Percentiles rank a stretch among this genome's conserved stretches.
Conservation (phyloP, 2,888 invertebrate species). For the Drosophila percnosoma region DNA sequence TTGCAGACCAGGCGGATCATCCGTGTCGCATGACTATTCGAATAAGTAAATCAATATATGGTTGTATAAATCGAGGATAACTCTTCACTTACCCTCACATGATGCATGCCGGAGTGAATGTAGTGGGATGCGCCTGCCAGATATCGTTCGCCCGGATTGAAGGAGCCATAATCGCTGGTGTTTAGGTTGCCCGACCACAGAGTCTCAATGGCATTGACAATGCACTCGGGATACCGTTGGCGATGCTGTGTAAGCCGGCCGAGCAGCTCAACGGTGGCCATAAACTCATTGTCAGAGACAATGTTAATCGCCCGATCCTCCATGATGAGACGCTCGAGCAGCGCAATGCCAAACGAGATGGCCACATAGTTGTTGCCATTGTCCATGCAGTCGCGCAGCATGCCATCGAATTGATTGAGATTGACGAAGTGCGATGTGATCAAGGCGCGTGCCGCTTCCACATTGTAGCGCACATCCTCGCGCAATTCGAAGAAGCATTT, state of each 20-base stretch:
- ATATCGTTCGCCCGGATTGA: conserved; percentile 88
- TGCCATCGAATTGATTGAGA: conserved; percentile 92
- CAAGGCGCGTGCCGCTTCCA: conserved; percentile 95
- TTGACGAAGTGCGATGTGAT: conserved; percentile 93
- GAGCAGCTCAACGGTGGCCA: conserved; percentile 93
- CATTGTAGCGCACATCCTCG: conserved; percentile 95
- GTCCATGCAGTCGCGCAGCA: conserved; percentile 94
- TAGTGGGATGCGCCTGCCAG: conserved; percentile 93
- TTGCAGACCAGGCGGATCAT: conserved; percentile 96
- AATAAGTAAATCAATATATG: conserved; percentile 2
- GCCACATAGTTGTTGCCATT: conserved; percentile 92
- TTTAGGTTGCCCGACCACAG: conserved; percentile 87
- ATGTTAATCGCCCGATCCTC: conserved; percentile 92
- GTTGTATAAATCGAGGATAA: no score
- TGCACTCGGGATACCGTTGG: conserved; percentile 92
- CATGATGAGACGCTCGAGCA: conserved; percentile 94
- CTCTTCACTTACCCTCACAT: conserved; percentile 88
- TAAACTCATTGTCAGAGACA: conserved; percentile 93
- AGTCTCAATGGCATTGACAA: conserved; percentile 92
- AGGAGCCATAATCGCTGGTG: conserved; percentile 74
- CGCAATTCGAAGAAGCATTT: conserved; percentile 94
- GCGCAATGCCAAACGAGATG: conserved; percentile 95
- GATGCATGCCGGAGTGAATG: conserved; percentile 96
- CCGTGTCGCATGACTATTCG: conserved; percentile 90
- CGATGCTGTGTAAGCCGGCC: conserved; percentile 91